These are phyloP conservation scores for Hypothenemus hampei DNA, from an alignment of 1,140 invertebrate genomes.

Conservation along the genomic window DNA sequence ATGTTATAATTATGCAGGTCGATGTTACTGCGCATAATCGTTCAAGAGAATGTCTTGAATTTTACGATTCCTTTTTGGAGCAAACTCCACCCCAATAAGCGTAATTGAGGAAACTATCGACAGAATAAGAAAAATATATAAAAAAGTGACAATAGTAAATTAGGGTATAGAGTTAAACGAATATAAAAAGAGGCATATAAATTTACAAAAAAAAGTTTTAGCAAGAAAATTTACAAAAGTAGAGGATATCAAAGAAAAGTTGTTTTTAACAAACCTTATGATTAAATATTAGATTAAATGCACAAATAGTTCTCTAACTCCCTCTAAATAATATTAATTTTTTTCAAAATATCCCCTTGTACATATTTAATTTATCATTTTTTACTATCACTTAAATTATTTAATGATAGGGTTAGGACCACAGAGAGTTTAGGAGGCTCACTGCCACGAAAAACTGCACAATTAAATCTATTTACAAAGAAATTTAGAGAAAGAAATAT, in stretches of 20 bases:
- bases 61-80: no score
- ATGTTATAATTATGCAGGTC: no score
- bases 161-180: background rate
- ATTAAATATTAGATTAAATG: background rate
- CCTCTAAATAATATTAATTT: no score
- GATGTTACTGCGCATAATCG: no score
- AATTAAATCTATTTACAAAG: constrained; percentile 7
- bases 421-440: constrained; percentile 13
- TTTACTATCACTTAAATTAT: constrained; percentile 12
- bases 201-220: constrained; percentile 17
- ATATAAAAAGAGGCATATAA: constrained; percentile 11
- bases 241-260: constrained; percentile 2
- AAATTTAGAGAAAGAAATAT: no score
- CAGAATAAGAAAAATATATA: constrained; percentile 4
- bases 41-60: no score
- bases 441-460: constrained; percentile 12
- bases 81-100: no score
- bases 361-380: no score
- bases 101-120: no score
- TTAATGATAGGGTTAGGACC: constrained; percentile 12
- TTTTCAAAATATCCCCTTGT: no score
- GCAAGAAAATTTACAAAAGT: constrained; percentile 12
- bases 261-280: background rate
- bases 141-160: constrained; percentile 17
- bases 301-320: no score